Evolutionary conservation across 2,113 vertebrate species (phyloP), one percentile per base, ranked within the genome.

Genomic region (Ictalurus punctatus): DNA sequence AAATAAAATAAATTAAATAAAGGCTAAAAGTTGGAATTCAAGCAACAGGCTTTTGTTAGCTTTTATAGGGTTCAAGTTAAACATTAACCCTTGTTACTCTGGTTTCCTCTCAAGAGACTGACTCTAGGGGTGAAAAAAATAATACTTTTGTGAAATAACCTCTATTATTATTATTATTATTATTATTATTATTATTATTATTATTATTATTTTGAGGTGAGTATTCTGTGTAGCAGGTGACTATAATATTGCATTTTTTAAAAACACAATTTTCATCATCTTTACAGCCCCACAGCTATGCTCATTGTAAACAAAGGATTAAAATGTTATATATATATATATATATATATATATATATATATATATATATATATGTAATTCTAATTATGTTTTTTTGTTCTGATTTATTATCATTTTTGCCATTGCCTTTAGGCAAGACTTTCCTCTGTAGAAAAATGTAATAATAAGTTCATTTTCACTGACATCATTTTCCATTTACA

Each of bases 41-140:
- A 48, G 80, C 52, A 87, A 79, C 79, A 87, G 63, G 86, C 30
- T 71, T 81, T 81, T 87, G 61, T 79, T 87, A 79, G 40, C 25
- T 81, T 71, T 69, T 54, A 56, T 80, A 12, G 8, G 48, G 61
- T 44, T 87, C 1, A 65, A 74, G 23, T 67, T 86, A 73, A 79
- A 59, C 7, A 76, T 86, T 52, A 86, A 58, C 69, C 84, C 56
- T 86, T 85, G 34, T 52, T 69, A 44, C 4, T 23, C 81, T 59
- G n/a, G 16, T 34, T 48, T 58, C 19, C 27, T 69, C 40, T 71
- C n/a, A 21, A 52, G 25, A 12, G 52, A 21, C 30, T 56, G n/a
- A 30, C 52, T 89, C 9, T 74, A 48, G 56, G 27, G 61, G 16
- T 34, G 2, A 76, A 84, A 30, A 30, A 65, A 13, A 78, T 16